phyloP scores from a whole-genome alignment of 2,888 invertebrate genomes.

The Nomada goodeniana region DNA sequence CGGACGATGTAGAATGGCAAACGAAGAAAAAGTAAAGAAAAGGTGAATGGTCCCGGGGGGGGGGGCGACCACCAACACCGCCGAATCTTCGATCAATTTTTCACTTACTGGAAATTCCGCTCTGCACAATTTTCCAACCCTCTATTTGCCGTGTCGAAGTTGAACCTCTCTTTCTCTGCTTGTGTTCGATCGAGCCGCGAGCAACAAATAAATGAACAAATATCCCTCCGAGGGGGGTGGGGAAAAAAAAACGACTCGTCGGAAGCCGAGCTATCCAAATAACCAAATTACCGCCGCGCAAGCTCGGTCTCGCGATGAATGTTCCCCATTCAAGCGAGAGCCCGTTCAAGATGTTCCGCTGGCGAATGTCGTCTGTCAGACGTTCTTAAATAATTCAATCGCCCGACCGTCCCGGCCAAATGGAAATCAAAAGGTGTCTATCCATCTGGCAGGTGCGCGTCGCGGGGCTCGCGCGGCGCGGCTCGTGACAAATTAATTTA shows the following conservation, averaged over 20 bases:
- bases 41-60: conserved; percentile 52
- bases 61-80: conserved; percentile 54
- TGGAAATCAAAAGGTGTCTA: conserved; percentile 41
- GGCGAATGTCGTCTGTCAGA: conserved; percentile 13
- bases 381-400: conserved; percentile 38
- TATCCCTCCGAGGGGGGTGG: not conserved
- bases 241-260: not conserved
- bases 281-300: not conserved
- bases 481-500: conserved; percentile 55
- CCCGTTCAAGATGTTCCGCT: not conserved
- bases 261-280: not conserved
- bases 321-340: too few relatives aligned
- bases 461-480: not conserved
- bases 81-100: conserved; percentile 75
- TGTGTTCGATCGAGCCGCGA: not conserved
- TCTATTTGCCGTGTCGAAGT: conserved; percentile 57
- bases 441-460: conserved; percentile 13
- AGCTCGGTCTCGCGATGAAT: not conserved
- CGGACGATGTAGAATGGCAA: not conserved
- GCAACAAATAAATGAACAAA: not conserved
- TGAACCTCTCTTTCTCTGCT: not conserved
- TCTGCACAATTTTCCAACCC: conserved; percentile 67
- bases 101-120: conserved; percentile 72
- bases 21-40: conserved; percentile 31
- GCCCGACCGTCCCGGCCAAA: conserved; percentile 28